These are phyloP conservation scores for Onychorhynchus coronatus DNA, from an alignment of 2,113 vertebrate genomes.

Conservation along the genomic window DNA sequence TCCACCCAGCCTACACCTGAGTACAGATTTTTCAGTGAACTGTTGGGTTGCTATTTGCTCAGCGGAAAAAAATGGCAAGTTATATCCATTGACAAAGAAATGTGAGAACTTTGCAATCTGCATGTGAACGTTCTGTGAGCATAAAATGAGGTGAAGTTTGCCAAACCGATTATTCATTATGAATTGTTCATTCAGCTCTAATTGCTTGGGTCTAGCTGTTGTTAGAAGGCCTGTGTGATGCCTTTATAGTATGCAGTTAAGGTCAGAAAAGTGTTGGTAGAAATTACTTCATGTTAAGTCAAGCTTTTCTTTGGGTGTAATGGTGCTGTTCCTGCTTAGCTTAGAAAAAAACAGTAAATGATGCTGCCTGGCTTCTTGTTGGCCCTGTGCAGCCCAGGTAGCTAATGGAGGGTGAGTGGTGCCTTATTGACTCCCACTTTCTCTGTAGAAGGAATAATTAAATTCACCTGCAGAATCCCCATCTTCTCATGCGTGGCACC, in stretches of 20 bases:
- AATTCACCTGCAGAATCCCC: slow-evolving; percentile 19
- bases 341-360: neutral
- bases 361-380: neutral
- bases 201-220: slow-evolving; percentile 10
- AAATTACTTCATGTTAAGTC: neutral
- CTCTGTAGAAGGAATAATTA: neutral
- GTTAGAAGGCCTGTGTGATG: neutral
- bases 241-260: neutral
- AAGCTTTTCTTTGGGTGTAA: neutral
- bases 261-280: neutral
- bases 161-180: neutral
- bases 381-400: neutral
- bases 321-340: neutral
- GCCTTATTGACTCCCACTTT: slow-evolving; percentile 6
- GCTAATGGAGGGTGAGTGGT: neutral
- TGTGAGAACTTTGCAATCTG: neutral
- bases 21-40: neutral
- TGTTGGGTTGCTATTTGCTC: neutral
- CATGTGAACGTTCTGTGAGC: neutral
- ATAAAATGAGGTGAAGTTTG: neutral
- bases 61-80: neutral
- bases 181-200: slow-evolving; percentile 38
- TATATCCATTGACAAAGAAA: neutral
- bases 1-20: neutral
- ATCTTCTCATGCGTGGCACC: neutral